Conservation (phyloP, 2,888 invertebrate species). For the Zelleria hepariella region DNA sequence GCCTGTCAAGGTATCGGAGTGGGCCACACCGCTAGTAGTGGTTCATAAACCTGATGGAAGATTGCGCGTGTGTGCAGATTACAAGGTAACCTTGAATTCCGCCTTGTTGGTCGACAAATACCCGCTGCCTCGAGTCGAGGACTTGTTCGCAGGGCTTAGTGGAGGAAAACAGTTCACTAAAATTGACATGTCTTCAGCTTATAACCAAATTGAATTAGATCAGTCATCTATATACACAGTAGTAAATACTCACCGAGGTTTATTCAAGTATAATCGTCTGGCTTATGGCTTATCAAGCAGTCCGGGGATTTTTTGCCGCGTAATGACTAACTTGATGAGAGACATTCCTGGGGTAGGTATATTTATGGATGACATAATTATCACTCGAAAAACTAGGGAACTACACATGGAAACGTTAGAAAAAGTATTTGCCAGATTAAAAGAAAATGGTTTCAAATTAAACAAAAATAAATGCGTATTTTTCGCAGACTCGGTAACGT, state of each 20-base stretch:
- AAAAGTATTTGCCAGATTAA: no score
- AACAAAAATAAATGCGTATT: no score
- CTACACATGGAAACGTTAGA: no score
- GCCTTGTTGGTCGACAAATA: conserved; percentile 5
- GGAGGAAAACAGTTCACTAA: conserved; percentile 6
- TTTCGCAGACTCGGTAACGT: no score
- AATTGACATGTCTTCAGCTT: conserved; percentile 10
- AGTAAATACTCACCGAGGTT: conserved; percentile 10
- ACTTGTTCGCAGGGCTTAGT: conserved; percentile 1
- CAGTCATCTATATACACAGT: conserved; percentile 5
- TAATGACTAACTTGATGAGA: conserved; percentile 5
- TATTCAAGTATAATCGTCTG: conserved; percentile 10
- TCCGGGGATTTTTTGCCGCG: conserved; percentile 10
- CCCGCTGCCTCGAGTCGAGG: conserved; percentile 4
- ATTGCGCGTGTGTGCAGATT: conserved; percentile 16
- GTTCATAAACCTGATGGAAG: conserved; percentile 17
- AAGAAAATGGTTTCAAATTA: no score
- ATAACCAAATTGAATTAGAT: conserved; percentile 7
- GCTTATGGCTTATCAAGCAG: conserved; percentile 8
- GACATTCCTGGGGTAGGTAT: conserved; percentile 5
- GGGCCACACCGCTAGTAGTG: conserved; percentile 10
- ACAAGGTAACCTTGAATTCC: conserved; percentile 12
- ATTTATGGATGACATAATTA: conserved; percentile 5
- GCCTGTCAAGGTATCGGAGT: neutral
- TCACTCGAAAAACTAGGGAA: neutral